Percentiles rank a stretch among this genome's conserved stretches.
phyloP scores from a whole-genome alignment of 2,888 invertebrate genomes.

The Camponotus fellah region DNA sequence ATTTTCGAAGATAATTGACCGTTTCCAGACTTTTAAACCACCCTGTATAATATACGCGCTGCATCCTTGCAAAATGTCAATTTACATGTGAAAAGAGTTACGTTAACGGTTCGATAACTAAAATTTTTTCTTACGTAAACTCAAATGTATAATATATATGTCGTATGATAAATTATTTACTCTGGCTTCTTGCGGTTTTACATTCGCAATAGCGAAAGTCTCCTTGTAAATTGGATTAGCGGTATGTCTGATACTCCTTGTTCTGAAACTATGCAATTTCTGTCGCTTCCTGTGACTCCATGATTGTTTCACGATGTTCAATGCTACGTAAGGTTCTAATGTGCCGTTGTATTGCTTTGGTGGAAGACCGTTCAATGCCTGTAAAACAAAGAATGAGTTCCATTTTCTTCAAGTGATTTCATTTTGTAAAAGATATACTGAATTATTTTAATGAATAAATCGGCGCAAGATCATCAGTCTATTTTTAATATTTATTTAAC shows the following conservation, averaged over 20 bases:
- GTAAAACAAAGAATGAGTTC: slow-evolving; percentile 33
- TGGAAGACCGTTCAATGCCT: slow-evolving; percentile 86
- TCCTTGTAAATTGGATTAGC: slow-evolving; percentile 85
- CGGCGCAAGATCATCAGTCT: neutral
- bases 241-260: slow-evolving; percentile 84
- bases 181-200: slow-evolving; percentile 83
- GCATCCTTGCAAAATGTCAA: neutral
- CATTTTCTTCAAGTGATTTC: neutral
- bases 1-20: too few relatives aligned
- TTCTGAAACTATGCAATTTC: slow-evolving; percentile 84
- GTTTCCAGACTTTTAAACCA: too few relatives aligned
- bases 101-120: neutral
- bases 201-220: slow-evolving; percentile 85
- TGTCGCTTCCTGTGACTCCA: slow-evolving; percentile 83
- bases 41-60: neutral
- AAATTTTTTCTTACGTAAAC: neutral
- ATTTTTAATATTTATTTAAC: neutral
- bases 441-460: neutral
- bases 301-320: slow-evolving; percentile 82
- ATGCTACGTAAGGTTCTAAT: slow-evolving; percentile 83
- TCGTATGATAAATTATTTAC: slow-evolving; percentile 74
- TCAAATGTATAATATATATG: neutral
- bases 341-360: slow-evolving; percentile 86
- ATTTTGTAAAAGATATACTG: neutral
- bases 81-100: neutral